Conservation (phyloP, 2,113 vertebrate species). For the Carassius gibelio region DNA sequence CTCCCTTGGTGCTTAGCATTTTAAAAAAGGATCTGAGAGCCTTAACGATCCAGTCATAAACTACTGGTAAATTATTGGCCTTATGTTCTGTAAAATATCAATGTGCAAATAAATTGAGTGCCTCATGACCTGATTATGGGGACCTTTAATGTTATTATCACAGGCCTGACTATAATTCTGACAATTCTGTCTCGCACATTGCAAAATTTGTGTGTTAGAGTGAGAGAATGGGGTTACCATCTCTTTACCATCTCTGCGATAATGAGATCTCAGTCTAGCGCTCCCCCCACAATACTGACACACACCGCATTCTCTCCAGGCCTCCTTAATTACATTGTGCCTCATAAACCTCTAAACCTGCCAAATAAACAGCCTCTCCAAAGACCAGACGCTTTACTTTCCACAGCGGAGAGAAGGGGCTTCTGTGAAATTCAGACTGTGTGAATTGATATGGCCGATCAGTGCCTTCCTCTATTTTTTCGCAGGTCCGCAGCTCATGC, state of each 20-base stretch:
- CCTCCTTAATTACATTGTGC: constrained; percentile 38
- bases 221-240: constrained; percentile 17
- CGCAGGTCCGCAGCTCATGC: neutral
- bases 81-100: constrained; percentile 29
- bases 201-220: constrained; percentile 8
- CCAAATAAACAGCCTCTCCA: constrained; percentile 30
- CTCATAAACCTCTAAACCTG: constrained; percentile 49
- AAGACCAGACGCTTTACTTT: constrained; percentile 4
- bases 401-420: neutral
- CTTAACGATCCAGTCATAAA: constrained; percentile 29
- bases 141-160: constrained; percentile 29
- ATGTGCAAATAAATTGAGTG: constrained; percentile 7
- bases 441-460: neutral
- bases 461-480: neutral
- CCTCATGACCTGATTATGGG: constrained; percentile 9
- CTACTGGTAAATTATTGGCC: constrained; percentile 13
- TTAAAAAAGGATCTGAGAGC: neutral
- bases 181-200: neutral
- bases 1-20: constrained; percentile 17
- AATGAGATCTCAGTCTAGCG: constrained; percentile 24
- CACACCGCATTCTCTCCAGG: constrained; percentile 11
- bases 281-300: neutral
- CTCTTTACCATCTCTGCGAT: constrained; percentile 22
- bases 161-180: constrained; percentile 17
- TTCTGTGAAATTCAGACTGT: constrained; percentile 24